Conservation (phyloP, 64 coral and sea anemone species). For the Pachyseris speciosa region DNA sequence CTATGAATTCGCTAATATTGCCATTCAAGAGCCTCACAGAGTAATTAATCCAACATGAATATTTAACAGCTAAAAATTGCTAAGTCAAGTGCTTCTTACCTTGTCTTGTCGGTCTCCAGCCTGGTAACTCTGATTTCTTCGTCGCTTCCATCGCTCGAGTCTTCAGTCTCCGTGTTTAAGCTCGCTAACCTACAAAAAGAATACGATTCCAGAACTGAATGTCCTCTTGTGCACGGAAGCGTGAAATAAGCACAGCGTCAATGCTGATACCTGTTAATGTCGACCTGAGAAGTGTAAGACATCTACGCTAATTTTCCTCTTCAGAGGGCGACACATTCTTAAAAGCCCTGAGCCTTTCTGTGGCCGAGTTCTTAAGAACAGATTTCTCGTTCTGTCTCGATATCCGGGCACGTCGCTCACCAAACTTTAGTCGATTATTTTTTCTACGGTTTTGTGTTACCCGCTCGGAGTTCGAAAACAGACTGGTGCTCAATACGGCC, state of each 20-base stretch:
- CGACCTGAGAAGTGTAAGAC: slow-evolving; percentile 17
- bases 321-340: slow-evolving; percentile 2
- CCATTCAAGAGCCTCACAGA: background rate
- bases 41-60: slow-evolving; percentile 1
- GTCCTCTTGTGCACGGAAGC: background rate
- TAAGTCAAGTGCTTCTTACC: slow-evolving; percentile 12
- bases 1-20: background rate
- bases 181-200: background rate
- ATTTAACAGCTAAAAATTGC: background rate
- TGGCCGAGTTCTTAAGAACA: background rate
- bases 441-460: background rate
- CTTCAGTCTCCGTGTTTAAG: slow-evolving; percentile 25
- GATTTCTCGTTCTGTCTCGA: background rate
- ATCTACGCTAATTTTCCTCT: slow-evolving; percentile 9
- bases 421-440: background rate
- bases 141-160: slow-evolving; percentile 39
- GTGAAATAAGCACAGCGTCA: background rate
- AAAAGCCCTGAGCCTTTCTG: background rate
- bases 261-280: slow-evolving; percentile 32
- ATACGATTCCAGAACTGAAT: too few species aligned
- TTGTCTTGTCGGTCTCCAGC: background rate
- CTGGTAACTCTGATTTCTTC: slow-evolving; percentile 23
- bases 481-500: slow-evolving; percentile 4
- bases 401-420: background rate
- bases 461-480: background rate